These are phyloP conservation scores for Rapana venosa DNA, from an alignment of 2,888 invertebrate species.

Conservation along the genomic window DNA sequence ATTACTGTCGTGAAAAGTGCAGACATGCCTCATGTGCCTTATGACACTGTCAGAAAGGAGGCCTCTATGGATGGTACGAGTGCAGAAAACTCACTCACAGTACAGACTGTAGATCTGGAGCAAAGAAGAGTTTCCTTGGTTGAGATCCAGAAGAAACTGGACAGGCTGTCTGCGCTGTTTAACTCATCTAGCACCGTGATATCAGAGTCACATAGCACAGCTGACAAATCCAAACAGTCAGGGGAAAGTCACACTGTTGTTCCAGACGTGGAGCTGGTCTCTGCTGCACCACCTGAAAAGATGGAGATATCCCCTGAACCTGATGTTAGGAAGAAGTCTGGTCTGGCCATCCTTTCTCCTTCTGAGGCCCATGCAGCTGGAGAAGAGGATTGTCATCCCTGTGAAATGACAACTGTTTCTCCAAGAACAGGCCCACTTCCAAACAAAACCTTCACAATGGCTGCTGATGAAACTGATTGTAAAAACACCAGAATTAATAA, in stretches of 20 bases:
- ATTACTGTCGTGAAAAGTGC: background rate
- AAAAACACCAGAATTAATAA: background rate
- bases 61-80: background rate
- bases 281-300: background rate
- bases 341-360: background rate
- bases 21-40: background rate
- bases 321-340: background rate
- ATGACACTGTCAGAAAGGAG: background rate
- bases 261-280: background rate
- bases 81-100: background rate
- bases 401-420: background rate
- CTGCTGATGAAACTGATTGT: background rate
- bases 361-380: background rate
- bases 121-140: background rate
- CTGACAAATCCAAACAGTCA: background rate
- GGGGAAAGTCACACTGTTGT: background rate
- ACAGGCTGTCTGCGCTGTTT: background rate
- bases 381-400: background rate
- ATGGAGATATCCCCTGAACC: background rate
- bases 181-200: background rate
- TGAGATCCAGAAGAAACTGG: constrained; percentile 16
- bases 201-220: background rate
- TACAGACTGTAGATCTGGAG: background rate
- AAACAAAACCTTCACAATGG: background rate
- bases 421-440: background rate